phyloP scores from a whole-genome alignment of 2,113 vertebrate species.

The Pogonocichla stellata region DNA sequence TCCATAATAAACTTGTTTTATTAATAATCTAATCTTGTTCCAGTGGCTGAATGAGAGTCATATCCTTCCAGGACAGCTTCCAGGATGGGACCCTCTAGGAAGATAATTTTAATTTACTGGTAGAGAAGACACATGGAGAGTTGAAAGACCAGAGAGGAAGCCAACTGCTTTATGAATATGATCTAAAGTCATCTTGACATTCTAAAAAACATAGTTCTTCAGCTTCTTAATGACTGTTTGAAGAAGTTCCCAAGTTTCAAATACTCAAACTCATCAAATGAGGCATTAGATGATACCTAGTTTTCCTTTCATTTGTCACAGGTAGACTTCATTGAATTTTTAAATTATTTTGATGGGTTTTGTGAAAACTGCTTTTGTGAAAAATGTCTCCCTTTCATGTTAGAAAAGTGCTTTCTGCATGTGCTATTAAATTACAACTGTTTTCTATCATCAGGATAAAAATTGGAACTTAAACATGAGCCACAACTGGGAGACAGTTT shows the following conservation, averaged over 20 bases:
- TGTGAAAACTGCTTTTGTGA: neutral
- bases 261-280: neutral
- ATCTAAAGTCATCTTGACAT: neutral
- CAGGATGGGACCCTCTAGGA: neutral
- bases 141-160: constrained; percentile 1
- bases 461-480: neutral
- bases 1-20: constrained; percentile 7
- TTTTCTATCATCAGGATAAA: neutral
- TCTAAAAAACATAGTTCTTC: neutral
- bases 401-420: neutral
- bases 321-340: neutral
- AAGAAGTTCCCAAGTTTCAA: neutral
- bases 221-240: neutral
- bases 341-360: neutral
- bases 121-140: neutral
- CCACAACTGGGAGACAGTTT: neutral
- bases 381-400: neutral
- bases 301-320: neutral
- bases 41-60: neutral
- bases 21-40: constrained; percentile 16
- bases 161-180: neutral
- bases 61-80: neutral
- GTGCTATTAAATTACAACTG: neutral
- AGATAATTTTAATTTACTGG: constrained; percentile 6
- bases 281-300: neutral